Evolutionary conservation across 2,113 vertebrate species (phyloP).

Genomic region (Muscicapa adusta): DNA sequence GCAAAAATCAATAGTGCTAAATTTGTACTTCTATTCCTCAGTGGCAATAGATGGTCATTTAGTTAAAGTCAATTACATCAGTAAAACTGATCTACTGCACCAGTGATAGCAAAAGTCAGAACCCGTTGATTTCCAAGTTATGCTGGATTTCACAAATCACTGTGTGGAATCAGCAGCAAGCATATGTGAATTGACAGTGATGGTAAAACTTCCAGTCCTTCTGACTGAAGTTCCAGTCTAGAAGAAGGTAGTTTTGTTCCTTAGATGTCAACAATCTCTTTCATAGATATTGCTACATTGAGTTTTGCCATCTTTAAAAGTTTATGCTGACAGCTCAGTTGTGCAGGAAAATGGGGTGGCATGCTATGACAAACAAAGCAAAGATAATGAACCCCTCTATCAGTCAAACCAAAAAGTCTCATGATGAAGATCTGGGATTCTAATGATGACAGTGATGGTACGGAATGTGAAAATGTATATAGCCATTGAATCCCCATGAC

Average conservation of each 20-base stretch:
- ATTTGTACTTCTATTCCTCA: neutral
- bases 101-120: conserved; percentile 7
- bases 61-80: neutral
- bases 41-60: neutral
- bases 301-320: neutral
- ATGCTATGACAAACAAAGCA: neutral
- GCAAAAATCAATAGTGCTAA: neutral
- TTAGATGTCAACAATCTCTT: neutral
- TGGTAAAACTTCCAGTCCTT: neutral
- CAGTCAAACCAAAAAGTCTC: neutral
- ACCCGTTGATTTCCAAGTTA: neutral
- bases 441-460: neutral
- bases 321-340: neutral
- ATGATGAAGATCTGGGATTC: neutral
- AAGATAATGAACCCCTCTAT: neutral
- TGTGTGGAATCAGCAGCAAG: neutral
- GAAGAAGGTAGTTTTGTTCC: neutral
- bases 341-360: neutral
- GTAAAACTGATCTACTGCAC: neutral
- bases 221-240: neutral
- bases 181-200: neutral
- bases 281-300: neutral
- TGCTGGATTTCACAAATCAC: neutral
- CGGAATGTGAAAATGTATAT: neutral
- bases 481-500: neutral